Base-by-base conservation (phyloP, 2,888 invertebrate genomes). In the Eilema sororculum region DNA sequence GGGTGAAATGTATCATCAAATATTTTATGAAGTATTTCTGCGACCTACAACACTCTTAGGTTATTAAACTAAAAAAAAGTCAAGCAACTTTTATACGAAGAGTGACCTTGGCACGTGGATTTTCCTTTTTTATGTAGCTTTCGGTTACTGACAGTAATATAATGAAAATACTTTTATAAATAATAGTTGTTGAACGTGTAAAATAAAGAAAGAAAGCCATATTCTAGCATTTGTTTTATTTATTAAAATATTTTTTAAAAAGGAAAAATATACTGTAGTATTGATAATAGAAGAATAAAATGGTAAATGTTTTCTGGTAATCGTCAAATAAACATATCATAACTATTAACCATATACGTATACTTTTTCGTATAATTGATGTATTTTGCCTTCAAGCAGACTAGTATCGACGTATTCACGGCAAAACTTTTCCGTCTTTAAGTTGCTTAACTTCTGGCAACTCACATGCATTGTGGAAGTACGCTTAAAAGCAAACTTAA, bases 401-500 rank as follows among this genome's bases (percentile, higher is more conserved):
- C 74, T 69, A 71, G 70, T 79, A 78, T 75, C 72, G 69, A 75
- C 63, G 79, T 76, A 73, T 78, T 80, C 62, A 56, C 25, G 66
- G 64, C 41, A 76, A 63, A 82, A 78, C 68, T 78, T 81, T 78
- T 70, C 73, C 71, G 67, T 78, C 69, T 71, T 72, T 80, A 73
- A 76, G 78, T 73, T 76, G 62, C 46, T 46, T 64, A 74, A 81
- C 76, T 76, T 73, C 73, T 66, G 73, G 74, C 75, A 74, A 73
- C 82, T 82, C 69, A 78, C 75, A 85, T 85, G 87, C 84, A 85
- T 86, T 84, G 84, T 84, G 73, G 74, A 62, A 85, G 78, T 78
- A 79, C 68, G 68, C 68, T 77, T 79, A 74, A 65, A 75, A 72
- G 67, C 69, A 71, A 85, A 85, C 78, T 84, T 86, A 52, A n/a